A percentile compares a stretch with the other conserved stretches of the same genome.
phyloP scores from a whole-genome alignment of 2,113 vertebrate genomes.

The Seriola aureovittata region DNA sequence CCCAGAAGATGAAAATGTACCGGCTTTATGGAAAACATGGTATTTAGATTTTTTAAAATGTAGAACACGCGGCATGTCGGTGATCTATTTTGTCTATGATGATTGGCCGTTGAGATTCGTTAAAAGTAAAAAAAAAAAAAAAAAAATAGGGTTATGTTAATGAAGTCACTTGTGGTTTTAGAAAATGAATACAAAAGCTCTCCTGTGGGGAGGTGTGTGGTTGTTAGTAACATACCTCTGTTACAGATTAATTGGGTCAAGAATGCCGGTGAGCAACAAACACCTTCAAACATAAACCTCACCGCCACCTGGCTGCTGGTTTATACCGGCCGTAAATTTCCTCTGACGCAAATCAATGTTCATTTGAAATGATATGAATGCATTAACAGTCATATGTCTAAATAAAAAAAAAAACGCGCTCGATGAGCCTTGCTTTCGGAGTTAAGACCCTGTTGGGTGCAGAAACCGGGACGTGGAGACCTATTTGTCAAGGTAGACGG shows the following conservation, averaged over 20 bases:
- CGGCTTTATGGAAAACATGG: background rate
- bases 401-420: conserved; percentile 9
- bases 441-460: conserved; percentile 50
- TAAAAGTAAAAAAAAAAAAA: background rate
- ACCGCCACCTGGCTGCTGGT: conserved; percentile 23
- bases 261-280: conserved; percentile 20
- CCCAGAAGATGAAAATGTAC: conserved; percentile 5
- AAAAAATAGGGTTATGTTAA: background rate
- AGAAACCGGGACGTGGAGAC: conserved; percentile 31
- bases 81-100: background rate
- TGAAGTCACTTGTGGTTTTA: background rate
- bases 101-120: background rate
- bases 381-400: conserved; percentile 50
- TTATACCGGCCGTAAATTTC: conserved; percentile 37
- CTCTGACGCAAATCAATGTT: conserved; percentile 51
- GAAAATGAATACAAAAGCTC: background rate
- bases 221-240: background rate
- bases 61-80: background rate
- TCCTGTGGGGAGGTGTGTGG: background rate
- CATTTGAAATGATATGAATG: conserved; percentile 50
- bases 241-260: conserved; percentile 27
- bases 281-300: background rate
- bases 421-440: conserved; percentile 48
- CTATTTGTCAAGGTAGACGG: conserved; percentile 54
- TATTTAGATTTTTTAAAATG: background rate